Conservation (phyloP, 2,113 vertebrate genomes). For the Phylloscopus whistleri region DNA sequence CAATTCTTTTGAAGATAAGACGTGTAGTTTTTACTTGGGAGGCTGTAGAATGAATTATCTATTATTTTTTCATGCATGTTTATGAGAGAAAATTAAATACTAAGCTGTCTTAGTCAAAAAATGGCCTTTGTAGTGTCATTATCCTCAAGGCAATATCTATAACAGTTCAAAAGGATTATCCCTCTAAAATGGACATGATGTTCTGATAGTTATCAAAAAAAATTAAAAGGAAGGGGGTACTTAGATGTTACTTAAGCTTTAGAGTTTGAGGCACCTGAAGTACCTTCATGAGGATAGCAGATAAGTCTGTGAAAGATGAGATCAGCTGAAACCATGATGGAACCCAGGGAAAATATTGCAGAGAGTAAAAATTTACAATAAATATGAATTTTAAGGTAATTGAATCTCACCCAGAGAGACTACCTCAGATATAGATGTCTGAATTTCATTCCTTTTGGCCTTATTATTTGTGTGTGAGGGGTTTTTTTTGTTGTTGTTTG, state of each 20-base stretch:
- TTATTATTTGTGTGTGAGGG: neutral
- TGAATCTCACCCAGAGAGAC: neutral
- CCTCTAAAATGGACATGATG: neutral
- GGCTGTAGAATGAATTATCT: neutral
- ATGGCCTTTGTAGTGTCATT: neutral
- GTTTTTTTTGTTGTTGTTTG: neutral
- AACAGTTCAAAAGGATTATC: neutral
- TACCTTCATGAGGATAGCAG: neutral
- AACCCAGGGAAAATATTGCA: neutral
- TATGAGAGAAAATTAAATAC: neutral
- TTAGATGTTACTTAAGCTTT: neutral
- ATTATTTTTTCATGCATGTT: neutral
- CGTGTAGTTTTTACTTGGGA: neutral
- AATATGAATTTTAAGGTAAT: neutral
- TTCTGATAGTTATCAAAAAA: neutral
- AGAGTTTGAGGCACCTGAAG: neutral
- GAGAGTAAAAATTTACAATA: neutral
- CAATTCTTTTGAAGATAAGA: neutral
- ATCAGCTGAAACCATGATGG: neutral
- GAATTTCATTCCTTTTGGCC: neutral
- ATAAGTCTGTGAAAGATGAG: neutral
- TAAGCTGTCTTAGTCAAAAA: neutral
- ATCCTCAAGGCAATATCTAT: neutral
- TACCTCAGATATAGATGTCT: neutral
- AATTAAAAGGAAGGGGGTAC: fast-evolving